Conservation (phyloP, 2,888 invertebrate species). For the Yponomeuta evonymella region DNA sequence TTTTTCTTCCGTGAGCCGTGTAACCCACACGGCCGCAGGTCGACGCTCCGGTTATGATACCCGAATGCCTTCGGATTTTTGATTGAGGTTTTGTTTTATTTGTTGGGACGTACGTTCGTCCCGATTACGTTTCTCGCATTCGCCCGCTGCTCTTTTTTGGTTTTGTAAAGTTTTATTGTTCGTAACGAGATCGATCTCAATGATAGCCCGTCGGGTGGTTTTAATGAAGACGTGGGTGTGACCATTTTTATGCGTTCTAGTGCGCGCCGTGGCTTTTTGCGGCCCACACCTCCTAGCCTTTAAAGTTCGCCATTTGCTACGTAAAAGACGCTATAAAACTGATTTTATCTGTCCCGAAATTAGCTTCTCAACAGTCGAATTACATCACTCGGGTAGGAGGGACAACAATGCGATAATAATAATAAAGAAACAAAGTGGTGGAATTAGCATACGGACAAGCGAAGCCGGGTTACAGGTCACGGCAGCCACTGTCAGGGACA, state of each 20-base stretch:
- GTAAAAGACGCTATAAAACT: neutral
- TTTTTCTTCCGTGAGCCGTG: conserved; percentile 58
- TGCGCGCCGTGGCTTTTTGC: conserved; percentile 34
- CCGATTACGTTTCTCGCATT: conserved; percentile 72
- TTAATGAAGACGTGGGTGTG: conserved; percentile 73
- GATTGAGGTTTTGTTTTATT: conserved; percentile 74
- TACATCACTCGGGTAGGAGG: neutral
- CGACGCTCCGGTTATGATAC: conserved; percentile 71
- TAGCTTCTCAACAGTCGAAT: neutral
- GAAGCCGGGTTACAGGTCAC: conserved; percentile 44
- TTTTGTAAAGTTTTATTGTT: conserved; percentile 70
- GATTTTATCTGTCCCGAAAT: neutral
- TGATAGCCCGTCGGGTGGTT: conserved; percentile 52
- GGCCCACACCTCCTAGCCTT: conserved; percentile 8
- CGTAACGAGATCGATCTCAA: conserved; percentile 70
- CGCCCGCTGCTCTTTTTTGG: conserved; percentile 66
- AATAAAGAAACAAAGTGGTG: conserved; percentile 16
- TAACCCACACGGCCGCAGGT: conserved; percentile 67
- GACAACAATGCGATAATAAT: conserved; percentile 2
- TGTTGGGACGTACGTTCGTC: conserved; percentile 63
- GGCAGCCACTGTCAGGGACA: conserved; percentile 39
- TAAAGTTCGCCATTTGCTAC: neutral
- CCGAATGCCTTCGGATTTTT: conserved; percentile 68
- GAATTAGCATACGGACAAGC: conserved; percentile 51
- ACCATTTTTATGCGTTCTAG: conserved; percentile 29